phyloP scores from a whole-genome alignment of 2,888 invertebrate genomes.

The Hirtodrosophila confusa region DNA sequence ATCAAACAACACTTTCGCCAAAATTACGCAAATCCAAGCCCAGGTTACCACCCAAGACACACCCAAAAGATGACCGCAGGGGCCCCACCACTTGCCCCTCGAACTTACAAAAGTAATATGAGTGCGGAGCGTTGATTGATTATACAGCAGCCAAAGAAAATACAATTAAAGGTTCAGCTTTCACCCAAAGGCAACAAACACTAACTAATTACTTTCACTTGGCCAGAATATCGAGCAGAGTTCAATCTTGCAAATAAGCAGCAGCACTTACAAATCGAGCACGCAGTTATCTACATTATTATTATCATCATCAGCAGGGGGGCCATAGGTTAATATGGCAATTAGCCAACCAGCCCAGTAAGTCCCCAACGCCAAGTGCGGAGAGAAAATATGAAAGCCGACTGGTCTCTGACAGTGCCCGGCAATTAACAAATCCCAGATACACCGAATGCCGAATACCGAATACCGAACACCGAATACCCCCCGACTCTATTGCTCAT shows the following conservation, averaged over 20 bases:
- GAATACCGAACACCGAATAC: slow-evolving; percentile 6
- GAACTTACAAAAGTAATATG: slow-evolving; percentile 16
- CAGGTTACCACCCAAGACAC: slow-evolving; percentile 31
- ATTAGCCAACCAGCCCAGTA: slow-evolving; percentile 59
- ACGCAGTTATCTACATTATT: slow-evolving; percentile 49
- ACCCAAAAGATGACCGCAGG: slow-evolving; percentile 24
- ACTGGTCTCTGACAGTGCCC: slow-evolving; percentile 4
- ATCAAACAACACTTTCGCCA: slow-evolving; percentile 44
- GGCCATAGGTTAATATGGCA: slow-evolving; percentile 75
- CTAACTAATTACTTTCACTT: slow-evolving; percentile 75
- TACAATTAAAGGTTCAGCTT: slow-evolving; percentile 74
- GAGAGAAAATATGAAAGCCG: slow-evolving; percentile 55
- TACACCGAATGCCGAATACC: no score
- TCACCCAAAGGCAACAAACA: slow-evolving; percentile 66
- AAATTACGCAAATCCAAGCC: slow-evolving; percentile 6
- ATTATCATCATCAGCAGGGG: slow-evolving; percentile 32
- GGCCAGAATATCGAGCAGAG: slow-evolving; percentile 43
- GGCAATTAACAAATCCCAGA: slow-evolving; percentile 44
- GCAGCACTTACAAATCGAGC: slow-evolving; percentile 55
- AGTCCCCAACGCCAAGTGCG: slow-evolving; percentile 12
- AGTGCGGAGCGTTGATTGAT: slow-evolving; percentile 62
- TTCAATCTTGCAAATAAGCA: slow-evolving; percentile 42
- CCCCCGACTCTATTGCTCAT: slow-evolving; percentile 25
- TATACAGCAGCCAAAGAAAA: slow-evolving; percentile 52
- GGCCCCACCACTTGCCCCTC: not conserved